Base-by-base conservation (phyloP, 2,888 invertebrate species). In the Latrodectus hesperus region DNA sequence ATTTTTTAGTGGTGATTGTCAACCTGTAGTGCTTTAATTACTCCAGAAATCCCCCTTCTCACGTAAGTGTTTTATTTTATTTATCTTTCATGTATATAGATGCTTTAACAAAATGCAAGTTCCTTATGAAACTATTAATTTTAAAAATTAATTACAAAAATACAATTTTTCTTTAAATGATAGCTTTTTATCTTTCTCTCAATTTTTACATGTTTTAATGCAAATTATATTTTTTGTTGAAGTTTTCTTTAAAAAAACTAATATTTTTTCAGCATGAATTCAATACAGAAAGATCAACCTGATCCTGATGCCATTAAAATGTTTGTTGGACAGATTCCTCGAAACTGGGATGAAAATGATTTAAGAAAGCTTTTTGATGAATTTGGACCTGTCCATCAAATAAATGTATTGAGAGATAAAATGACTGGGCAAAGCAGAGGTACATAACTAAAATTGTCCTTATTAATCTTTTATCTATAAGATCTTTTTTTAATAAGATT, bases 241-340 rank as follows among this genome's bases (percentile, higher is more conserved):
- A 64, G 16, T 64, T 64, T n/a, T n/a, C 12, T 38, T 9, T 70
- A 9, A 38, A 38, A 38, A 38, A 0, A 4, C 14, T 70, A 68
- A 70, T 53, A 38, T 71, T 72, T 16, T 80, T 77, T 38, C 53
- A 87, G 84, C 72, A 84, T 87, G 87, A 89, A 83, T 74, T 79
- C 87, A 60, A 83, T 84, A 72, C 89, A 84, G 65, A 87, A 89
- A 89, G 87, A 88, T 78, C 89, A 97, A 93, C 99, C 99, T n/a
- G 99, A 99, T 93, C 96, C 97, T 55, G 99, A 99, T 93, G 97
- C 97, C 92, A 99, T 99, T 92, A 99, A 98, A 94, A 99, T 99
- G 99, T 99, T 99, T 94, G 99, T 99, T 90, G 97, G 98, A 78
- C 98, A 98, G 93, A 97, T 99, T 91, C 99, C 99, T 89, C 95